These are phyloP conservation scores for Dasyornis broadbenti DNA, from an alignment of 2,113 vertebrate species.

Conservation along the genomic window DNA sequence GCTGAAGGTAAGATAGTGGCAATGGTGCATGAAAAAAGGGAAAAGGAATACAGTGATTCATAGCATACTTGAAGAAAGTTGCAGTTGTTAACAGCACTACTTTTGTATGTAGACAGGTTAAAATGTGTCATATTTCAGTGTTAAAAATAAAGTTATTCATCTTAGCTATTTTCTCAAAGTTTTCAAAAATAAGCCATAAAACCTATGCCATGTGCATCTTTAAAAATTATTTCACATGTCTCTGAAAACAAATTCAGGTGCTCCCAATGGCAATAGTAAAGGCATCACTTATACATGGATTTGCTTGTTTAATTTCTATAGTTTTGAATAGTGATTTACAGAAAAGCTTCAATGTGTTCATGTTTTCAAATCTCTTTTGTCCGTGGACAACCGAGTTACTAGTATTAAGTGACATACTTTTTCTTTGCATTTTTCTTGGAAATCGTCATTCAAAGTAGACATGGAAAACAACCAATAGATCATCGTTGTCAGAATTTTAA, in stretches of 20 bases:
- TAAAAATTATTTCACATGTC: constrained; percentile 36
- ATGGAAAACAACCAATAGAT: background rate
- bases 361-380: constrained; percentile 21
- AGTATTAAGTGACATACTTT: background rate
- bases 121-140: constrained; percentile 73
- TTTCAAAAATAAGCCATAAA: constrained; percentile 51
- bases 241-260: background rate
- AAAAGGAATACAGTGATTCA: constrained; percentile 75
- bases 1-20: constrained; percentile 85
- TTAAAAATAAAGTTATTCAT: constrained; percentile 74
- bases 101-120: constrained; percentile 76
- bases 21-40: constrained; percentile 83
- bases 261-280: background rate
- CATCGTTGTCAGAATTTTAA: background rate
- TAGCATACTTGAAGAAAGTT: constrained; percentile 77
- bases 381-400: background rate
- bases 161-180: constrained; percentile 69
- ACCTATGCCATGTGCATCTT: constrained; percentile 20
- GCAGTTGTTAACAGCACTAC: constrained; percentile 75
- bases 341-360: background rate
- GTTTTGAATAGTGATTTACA: background rate
- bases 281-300: background rate
- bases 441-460: background rate
- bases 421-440: background rate
- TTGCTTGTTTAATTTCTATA: background rate